Evolutionary conservation across 1,140 invertebrate genomes (phyloP).

Genomic region (Drosophila nigromelanica): DNA sequence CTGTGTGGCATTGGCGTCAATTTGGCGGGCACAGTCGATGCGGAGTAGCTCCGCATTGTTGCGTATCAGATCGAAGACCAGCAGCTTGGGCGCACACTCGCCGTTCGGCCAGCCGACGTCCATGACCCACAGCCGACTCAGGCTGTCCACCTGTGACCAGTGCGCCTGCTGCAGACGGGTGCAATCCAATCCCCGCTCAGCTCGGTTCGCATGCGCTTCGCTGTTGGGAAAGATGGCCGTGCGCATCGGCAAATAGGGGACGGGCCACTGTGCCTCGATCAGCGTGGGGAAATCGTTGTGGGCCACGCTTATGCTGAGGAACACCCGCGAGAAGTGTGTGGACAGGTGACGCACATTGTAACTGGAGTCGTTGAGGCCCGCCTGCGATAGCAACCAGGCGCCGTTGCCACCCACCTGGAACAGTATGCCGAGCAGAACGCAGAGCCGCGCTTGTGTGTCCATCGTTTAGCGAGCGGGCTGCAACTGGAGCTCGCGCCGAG

Average conservation of each 20-base stretch:
- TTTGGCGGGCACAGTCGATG: conserved; percentile 67
- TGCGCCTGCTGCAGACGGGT: conserved; percentile 65
- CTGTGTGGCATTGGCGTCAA: conserved; percentile 36
- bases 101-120: conserved; percentile 60
- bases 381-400: conserved; percentile 52
- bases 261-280: conserved; percentile 78
- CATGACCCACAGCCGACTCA: conserved; percentile 75
- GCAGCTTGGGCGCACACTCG: conserved; percentile 63
- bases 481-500: conserved; percentile 25
- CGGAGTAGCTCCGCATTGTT: conserved; percentile 70
- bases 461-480: conserved; percentile 47
- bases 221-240: conserved; percentile 60
- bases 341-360: conserved; percentile 77
- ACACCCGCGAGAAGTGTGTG: conserved; percentile 71
- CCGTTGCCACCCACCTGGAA: neutral
- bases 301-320: conserved; percentile 69
- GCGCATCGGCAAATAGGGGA: conserved; percentile 63
- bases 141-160: conserved; percentile 75
- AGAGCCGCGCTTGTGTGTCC: conserved; percentile 34
- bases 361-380: conserved; percentile 68
- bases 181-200: conserved; percentile 55
- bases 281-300: conserved; percentile 64
- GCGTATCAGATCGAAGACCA: conserved; percentile 76
- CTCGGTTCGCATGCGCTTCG: conserved; percentile 54
- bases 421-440: conserved; percentile 3